Evolutionary conservation across 1,140 invertebrate genomes (phyloP), one percentile per base, ranked within the genome.

Genomic region (Ostrea edulis): DNA sequence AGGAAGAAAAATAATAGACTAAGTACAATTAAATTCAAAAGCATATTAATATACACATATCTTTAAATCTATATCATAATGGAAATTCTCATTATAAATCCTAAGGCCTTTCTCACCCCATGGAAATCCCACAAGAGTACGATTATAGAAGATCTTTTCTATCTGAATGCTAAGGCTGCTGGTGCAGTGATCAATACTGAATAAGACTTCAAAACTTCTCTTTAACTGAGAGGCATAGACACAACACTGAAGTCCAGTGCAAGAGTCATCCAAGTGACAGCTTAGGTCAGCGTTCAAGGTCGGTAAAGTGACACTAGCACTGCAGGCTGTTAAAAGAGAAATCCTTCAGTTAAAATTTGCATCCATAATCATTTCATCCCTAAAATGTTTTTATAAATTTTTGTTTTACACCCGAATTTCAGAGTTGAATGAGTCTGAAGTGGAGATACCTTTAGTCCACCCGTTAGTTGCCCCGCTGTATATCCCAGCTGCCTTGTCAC

Each of bases 101-200:
- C 35, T 44, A 44, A 44, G 35, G 12, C 0, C 22, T 11, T 29
- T n/a, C 82, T 53, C 52, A 83, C 82, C 82, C 82, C 82, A 83
- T 83, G 82, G 82, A 22, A 83, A 83, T 52, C 52, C 82, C 11
- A 54, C 44, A n/a, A 83, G 82, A 14, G 82, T 83, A 20, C 53
- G 53, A 52, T 87, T 87, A 55, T 87, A 82, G 54, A 82, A 87
- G 5, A 83, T 51, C 22, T 84, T 86, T 68, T 90, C 89, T 29
- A 88, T 81, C 29, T 82, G 68, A 51, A 90, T 85, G 55, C 53
- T 81, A 2, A 90, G 83, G 9, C 29, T 87, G 51, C 85, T 88
- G 62, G 87, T 88, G 68, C 89, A 90, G 22, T 88, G 71, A 44
- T 90, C 71, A 58, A 90, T 85, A n/a, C 84, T 83, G 12, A 90